phyloP scores from a whole-genome alignment of 2,888 invertebrate species.

The Pimpla rufipes region DNA sequence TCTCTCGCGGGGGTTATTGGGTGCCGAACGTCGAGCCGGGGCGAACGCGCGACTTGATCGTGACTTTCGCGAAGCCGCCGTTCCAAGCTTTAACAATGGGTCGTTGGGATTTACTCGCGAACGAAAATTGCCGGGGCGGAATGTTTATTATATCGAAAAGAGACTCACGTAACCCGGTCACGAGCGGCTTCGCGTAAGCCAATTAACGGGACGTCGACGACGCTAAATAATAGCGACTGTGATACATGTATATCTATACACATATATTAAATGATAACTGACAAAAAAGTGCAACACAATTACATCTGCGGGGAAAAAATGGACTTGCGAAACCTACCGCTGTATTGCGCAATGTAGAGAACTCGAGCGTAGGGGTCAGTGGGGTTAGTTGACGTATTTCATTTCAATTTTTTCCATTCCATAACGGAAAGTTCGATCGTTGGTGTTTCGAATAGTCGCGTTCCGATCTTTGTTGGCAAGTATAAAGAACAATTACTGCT shows the following conservation, averaged over 20 bases:
- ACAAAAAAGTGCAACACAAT: too few relatives aligned
- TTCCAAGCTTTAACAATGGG: background rate
- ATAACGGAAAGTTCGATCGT: too few relatives aligned
- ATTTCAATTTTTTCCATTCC: too few relatives aligned
- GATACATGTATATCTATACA: background rate
- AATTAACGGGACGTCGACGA: background rate
- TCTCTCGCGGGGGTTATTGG: background rate
- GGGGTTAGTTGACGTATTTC: too few relatives aligned
- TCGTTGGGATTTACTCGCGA: background rate
- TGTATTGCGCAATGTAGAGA: too few relatives aligned
- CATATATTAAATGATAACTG: background rate
- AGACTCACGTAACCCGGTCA: conserved; percentile 1
- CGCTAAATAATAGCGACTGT: background rate
- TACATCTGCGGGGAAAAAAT: too few relatives aligned
- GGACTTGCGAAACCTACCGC: too few relatives aligned
- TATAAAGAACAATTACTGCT: too few relatives aligned
- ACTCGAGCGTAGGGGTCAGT: too few relatives aligned
- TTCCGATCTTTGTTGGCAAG: too few relatives aligned
- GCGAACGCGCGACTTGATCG: background rate
- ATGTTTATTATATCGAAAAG: background rate
- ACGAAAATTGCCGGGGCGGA: background rate
- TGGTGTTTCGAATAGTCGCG: too few relatives aligned
- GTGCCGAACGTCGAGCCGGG: background rate
- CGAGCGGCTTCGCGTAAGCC: conserved; percentile 5
- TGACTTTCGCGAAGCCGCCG: background rate